Evolutionary conservation across 2,797 vertebrate species (phyloP).

Genomic region (Brachymystax lenok): DNA sequence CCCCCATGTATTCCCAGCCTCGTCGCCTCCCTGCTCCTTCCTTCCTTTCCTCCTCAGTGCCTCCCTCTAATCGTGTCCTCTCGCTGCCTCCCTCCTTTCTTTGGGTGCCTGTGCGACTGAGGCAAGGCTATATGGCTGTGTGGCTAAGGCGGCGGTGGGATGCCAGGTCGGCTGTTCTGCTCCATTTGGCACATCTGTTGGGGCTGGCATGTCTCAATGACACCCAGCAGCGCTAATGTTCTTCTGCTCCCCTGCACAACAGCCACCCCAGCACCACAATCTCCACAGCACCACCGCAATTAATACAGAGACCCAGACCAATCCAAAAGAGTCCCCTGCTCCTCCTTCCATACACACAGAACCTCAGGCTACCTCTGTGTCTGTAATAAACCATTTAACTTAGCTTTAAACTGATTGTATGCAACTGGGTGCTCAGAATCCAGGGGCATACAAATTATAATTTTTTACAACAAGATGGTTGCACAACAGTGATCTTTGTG

Average conservation of each 20-base stretch:
- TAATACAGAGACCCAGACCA: conserved; percentile 9
- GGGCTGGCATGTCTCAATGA: conserved; percentile 35
- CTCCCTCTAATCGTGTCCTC: background rate
- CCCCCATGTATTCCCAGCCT: background rate
- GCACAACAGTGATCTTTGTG: background rate
- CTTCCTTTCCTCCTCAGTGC: background rate
- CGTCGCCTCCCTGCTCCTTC: background rate
- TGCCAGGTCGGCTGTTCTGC: conserved; percentile 60
- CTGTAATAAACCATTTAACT: background rate
- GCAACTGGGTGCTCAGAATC: background rate
- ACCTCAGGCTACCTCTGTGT: conserved; percentile 13
- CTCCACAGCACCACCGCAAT: conserved; percentile 40
- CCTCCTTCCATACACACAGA: conserved; percentile 25
- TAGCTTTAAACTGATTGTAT: background rate
- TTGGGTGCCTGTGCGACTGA: conserved; percentile 24
- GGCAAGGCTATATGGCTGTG: conserved; percentile 26
- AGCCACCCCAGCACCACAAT: background rate
- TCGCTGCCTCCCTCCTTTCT: background rate
- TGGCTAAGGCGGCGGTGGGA: background rate
- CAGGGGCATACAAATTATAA: background rate
- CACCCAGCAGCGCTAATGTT: conserved; percentile 24
- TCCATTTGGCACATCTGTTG: conserved; percentile 68
- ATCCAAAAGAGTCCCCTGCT: conserved; percentile 26
- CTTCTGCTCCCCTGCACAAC: conserved; percentile 8
- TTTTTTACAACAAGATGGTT: background rate